phyloP scores from a whole-genome alignment of 1,140 invertebrate species.

The Drosophila triauraria region DNA sequence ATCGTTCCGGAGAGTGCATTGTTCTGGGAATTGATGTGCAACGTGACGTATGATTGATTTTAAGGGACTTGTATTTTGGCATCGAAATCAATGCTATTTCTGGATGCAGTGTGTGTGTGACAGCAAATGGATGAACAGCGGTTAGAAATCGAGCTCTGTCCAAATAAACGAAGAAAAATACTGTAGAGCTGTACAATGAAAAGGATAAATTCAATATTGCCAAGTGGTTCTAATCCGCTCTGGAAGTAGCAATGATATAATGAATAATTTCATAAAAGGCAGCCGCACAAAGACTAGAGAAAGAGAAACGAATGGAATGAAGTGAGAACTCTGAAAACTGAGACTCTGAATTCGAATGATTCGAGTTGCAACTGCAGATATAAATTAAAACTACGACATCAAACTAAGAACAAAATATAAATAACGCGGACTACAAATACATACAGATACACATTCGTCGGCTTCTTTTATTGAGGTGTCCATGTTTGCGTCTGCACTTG shows the following conservation, averaged over 20 bases:
- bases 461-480: too few species aligned
- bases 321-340: too few species aligned
- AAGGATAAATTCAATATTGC: not conserved
- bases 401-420: too few species aligned
- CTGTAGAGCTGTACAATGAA: not conserved
- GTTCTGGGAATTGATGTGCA: constrained; percentile 62
- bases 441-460: too few species aligned
- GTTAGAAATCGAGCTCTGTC: constrained; percentile 36
- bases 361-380: too few species aligned
- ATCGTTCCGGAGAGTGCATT: constrained; percentile 42
- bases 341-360: too few species aligned
- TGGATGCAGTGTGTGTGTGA: constrained; percentile 5
- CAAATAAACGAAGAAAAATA: not conserved
- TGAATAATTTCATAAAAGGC: too few species aligned
- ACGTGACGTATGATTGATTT: constrained; percentile 77
- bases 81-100: constrained; percentile 36
- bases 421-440: too few species aligned
- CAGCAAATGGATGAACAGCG: constrained; percentile 34
- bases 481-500: too few species aligned
- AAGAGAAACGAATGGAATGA: too few species aligned
- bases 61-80: constrained; percentile 50
- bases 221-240: not conserved
- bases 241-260: not conserved
- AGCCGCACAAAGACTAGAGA: too few species aligned
- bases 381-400: too few species aligned